Conservation (phyloP, 2,888 invertebrate genomes). For the Ametastegia equiseti region DNA sequence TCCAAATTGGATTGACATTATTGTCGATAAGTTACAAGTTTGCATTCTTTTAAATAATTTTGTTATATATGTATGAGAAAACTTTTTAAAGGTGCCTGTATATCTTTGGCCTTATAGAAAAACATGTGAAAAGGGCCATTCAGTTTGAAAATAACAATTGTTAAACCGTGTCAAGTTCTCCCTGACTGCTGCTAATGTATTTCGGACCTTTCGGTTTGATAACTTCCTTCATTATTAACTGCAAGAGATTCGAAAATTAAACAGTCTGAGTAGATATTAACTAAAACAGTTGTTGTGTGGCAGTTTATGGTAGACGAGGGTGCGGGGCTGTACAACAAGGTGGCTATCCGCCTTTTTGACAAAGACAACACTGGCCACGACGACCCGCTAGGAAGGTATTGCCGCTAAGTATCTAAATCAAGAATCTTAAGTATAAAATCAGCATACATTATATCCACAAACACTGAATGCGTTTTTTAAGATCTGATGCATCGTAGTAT, state of each 20-base stretch:
- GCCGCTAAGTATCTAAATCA: slow-evolving; percentile 66
- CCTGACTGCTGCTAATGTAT: not conserved
- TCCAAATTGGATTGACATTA: not conserved
- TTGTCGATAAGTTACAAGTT: not conserved
- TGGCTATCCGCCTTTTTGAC: slow-evolving; percentile 88
- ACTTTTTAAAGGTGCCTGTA: not conserved
- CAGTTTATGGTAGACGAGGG: slow-evolving; percentile 81
- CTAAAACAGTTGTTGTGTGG: slow-evolving; percentile 68
- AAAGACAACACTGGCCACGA: slow-evolving; percentile 95
- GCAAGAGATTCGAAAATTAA: not conserved
- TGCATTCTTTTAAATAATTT: not conserved
- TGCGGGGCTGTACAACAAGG: slow-evolving; percentile 68
- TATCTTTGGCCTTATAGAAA: not conserved
- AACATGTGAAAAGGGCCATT: not conserved
- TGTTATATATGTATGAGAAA: not conserved
- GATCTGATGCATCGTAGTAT: not conserved
- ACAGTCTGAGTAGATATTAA: not conserved
- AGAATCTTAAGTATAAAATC: slow-evolving; percentile 18
- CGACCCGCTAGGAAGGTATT: slow-evolving; percentile 94
- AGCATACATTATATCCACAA: slow-evolving; percentile 43
- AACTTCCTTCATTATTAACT: not conserved
- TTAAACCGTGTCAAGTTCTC: too few species aligned
- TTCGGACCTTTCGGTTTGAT: not conserved
- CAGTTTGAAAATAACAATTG: too few species aligned
- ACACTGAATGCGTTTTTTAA: not conserved